phyloP scores from a whole-genome alignment of 1,140 invertebrate species.

The Drosophila nebulosa region DNA sequence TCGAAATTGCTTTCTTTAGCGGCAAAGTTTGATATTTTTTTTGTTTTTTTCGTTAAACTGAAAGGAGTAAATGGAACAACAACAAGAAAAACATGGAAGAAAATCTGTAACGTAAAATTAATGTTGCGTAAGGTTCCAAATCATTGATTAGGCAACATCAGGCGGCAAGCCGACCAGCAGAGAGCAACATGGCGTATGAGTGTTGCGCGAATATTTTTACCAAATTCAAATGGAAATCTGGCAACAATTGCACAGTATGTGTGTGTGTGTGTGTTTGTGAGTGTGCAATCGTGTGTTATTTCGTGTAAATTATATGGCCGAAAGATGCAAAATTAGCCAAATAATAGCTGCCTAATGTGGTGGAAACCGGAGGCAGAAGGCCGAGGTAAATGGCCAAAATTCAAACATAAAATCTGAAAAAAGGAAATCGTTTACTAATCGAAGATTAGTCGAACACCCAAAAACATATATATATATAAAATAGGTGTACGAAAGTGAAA shows the following conservation, averaged over 20 bases:
- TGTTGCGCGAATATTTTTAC: slow-evolving; percentile 47
- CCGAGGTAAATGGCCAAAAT: slow-evolving; percentile 66
- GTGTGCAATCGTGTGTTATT: slow-evolving; percentile 74
- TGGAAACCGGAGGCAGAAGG: slow-evolving; percentile 48
- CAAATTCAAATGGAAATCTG: slow-evolving; percentile 31
- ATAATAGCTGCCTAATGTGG: slow-evolving; percentile 72
- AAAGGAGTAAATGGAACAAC: neutral
- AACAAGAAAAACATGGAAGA: neutral
- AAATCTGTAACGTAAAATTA: slow-evolving; percentile 55
- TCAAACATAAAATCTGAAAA: slow-evolving; percentile 62
- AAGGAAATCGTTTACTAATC: slow-evolving; percentile 50
- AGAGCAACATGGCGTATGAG: slow-evolving; percentile 58
- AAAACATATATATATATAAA: neutral
- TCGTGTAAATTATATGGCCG: slow-evolving; percentile 75
- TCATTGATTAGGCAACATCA: slow-evolving; percentile 62
- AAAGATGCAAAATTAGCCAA: slow-evolving; percentile 78
- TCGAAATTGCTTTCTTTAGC: neutral
- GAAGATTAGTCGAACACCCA: neutral
- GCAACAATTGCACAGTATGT: slow-evolving; percentile 30
- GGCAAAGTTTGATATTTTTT: too few species aligned
- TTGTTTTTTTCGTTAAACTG: neutral
- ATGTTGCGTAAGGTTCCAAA: slow-evolving; percentile 72
- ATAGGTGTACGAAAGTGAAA: neutral
- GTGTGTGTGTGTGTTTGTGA: neutral
- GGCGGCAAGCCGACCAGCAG: slow-evolving; percentile 16